Evolutionary conservation across 2,797 vertebrate species (phyloP).

Genomic region (Anguilla obscura): DNA sequence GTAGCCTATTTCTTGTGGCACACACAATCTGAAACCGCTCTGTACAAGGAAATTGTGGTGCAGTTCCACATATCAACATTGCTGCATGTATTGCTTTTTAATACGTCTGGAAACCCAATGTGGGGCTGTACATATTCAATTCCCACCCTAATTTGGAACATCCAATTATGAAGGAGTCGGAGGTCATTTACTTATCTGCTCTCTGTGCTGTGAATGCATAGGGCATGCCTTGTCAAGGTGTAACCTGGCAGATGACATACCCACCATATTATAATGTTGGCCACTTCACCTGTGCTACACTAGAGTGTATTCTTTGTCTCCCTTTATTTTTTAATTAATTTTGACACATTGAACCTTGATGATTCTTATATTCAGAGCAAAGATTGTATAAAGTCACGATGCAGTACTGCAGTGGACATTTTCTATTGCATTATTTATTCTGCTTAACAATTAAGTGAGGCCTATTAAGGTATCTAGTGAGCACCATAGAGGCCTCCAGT

Average conservation of each 20-base stretch:
- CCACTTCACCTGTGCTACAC: background rate
- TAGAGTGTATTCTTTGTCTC: background rate
- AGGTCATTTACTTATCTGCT: no score
- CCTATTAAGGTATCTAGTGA: background rate
- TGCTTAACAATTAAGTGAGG: background rate
- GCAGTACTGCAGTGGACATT: background rate
- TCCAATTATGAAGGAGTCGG: background rate
- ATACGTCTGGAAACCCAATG: background rate
- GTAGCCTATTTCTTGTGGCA: no score
- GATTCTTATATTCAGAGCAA: background rate
- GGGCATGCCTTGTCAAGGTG: background rate
- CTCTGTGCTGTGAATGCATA: no score
- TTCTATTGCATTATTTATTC: background rate
- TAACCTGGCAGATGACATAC: background rate
- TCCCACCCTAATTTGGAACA: background rate
- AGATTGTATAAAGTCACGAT: background rate
- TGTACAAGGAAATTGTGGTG: no score
- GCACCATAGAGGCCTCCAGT: conserved; percentile 14
- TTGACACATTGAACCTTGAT: background rate
- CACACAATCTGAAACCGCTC: no score
- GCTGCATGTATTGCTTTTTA: no score
- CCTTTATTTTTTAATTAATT: background rate
- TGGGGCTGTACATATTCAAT: no score
- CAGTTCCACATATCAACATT: no score
- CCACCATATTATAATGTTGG: background rate